A percentile compares a stretch with the other conserved stretches of the same genome.
Evolutionary conservation across 1,140 invertebrate species (phyloP).

Genomic region (Trachymyrmex septentrionalis): DNA sequence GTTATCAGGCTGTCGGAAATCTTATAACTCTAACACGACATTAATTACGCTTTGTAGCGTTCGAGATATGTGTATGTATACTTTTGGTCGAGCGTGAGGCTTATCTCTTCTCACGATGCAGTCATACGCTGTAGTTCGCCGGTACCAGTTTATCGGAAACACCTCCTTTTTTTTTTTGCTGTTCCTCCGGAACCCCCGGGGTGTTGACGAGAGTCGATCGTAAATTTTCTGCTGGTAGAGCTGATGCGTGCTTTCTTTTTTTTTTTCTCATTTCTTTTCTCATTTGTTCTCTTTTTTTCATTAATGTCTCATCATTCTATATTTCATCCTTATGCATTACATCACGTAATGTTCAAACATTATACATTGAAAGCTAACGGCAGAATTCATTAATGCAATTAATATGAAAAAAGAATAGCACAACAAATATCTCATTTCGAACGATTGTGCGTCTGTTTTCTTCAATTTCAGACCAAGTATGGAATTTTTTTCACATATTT

Average conservation of each 20-base stretch:
- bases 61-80: conserved; percentile 41
- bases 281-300: background rate
- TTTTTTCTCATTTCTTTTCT: background rate
- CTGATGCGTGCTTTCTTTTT: background rate
- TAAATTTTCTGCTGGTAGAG: conserved; percentile 45
- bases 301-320: conserved; percentile 23
- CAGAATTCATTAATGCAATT: background rate
- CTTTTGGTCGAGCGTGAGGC: conserved; percentile 28
- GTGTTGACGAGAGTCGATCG: conserved; percentile 55
- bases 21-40: conserved; percentile 51
- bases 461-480: background rate
- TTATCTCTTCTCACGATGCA: conserved; percentile 66
- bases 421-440: background rate
- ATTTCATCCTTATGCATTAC: background rate
- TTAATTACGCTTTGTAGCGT: conserved; percentile 55
- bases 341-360: background rate
- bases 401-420: conserved; percentile 6
- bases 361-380: background rate
- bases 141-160: conserved; percentile 53
- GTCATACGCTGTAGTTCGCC: conserved; percentile 31
- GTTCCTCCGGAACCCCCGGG: conserved; percentile 22
- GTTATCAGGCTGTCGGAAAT: conserved; percentile 52
- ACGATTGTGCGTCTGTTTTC: background rate
- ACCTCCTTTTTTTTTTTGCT: conserved; percentile 32
- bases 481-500: conserved; percentile 27